A percentile compares a stretch with the other conserved stretches of the same genome.
phyloP scores from a whole-genome alignment of 1,140 invertebrate genomes.

The Spodoptera litura region DNA sequence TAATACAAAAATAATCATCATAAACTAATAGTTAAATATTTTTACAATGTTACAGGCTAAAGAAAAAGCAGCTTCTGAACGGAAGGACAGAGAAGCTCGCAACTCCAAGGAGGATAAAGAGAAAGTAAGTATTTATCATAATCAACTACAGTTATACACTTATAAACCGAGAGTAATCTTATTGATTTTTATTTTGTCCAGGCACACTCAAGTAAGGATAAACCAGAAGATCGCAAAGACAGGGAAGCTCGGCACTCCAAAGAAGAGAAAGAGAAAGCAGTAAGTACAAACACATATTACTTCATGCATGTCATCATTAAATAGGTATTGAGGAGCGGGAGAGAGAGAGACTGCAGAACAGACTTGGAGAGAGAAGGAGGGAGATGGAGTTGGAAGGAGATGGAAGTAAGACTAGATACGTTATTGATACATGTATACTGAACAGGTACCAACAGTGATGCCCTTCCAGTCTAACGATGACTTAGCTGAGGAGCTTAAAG shows the following conservation, averaged over 20 bases:
- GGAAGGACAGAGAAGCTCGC: constrained; percentile 71
- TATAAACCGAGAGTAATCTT: too few relatives aligned
- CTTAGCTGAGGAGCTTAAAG: constrained; percentile 80
- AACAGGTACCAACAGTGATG: constrained; percentile 27
- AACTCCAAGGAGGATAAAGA: constrained; percentile 79
- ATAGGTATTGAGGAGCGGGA: neutral
- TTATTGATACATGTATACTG: constrained; percentile 33
- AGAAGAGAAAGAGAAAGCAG: constrained; percentile 22
- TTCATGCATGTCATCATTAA: neutral
- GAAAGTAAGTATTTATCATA: neutral
- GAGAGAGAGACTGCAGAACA: neutral
- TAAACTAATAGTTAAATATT: too few relatives aligned
- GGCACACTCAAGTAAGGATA: constrained; percentile 88
- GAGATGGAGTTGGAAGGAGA: neutral
- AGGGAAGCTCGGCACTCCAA: constrained; percentile 52
- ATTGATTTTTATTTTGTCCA: constrained; percentile 40
- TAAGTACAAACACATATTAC: constrained; percentile 2
- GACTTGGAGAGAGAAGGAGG: too few relatives aligned
- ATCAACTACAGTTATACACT: too few relatives aligned
- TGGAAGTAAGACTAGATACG: neutral
- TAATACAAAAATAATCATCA: too few relatives aligned
- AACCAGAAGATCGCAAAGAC: constrained; percentile 80
- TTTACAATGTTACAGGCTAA: constrained; percentile 88
- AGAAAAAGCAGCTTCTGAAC: constrained; percentile 86
- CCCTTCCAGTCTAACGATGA: constrained; percentile 91